phyloP scores from a whole-genome alignment of 2,888 invertebrate genomes.

The Platynereis dumerilii region DNA sequence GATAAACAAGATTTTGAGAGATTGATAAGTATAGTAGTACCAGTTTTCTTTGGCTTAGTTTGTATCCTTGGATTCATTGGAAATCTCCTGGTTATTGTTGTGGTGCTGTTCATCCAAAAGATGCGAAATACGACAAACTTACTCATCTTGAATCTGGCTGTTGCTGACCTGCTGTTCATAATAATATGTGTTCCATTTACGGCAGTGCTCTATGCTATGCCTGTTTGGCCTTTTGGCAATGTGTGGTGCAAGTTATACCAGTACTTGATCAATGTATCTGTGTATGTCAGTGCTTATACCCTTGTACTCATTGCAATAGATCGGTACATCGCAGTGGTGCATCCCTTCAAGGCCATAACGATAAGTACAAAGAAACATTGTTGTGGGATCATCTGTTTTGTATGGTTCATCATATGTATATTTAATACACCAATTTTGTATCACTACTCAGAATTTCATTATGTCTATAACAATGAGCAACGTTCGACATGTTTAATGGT shows the following conservation, averaged over 20 bases:
- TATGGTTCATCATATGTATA: conserved; percentile 77
- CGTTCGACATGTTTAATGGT: conserved; percentile 53
- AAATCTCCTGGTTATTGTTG: conserved; percentile 85
- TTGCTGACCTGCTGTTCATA: conserved; percentile 89
- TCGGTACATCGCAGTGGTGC: conserved; percentile 88
- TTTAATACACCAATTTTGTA: conserved; percentile 58
- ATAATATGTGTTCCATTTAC: conserved; percentile 94
- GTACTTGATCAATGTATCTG: conserved; percentile 89
- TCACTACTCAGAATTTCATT: conserved; percentile 44
- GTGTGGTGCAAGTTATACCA: conserved; percentile 89
- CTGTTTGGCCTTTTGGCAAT: conserved; percentile 89
- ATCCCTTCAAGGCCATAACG: conserved; percentile 87
- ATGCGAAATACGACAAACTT: conserved; percentile 94
- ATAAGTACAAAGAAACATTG: conserved; percentile 79
- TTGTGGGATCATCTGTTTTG: conserved; percentile 76
- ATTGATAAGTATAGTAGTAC: conserved; percentile 51
- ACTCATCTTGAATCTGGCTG: conserved; percentile 86
- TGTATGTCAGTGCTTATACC: conserved; percentile 92
- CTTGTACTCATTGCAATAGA: conserved; percentile 92
- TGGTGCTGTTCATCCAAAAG: conserved; percentile 87
- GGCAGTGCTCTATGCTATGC: conserved; percentile 85
- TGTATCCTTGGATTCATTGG: conserved; percentile 87
- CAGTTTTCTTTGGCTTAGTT: conserved; percentile 81
- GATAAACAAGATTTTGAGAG: conserved; percentile 14
- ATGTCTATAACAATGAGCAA: conserved; percentile 60